Evolutionary conservation across 2,113 vertebrate species (phyloP).

Genomic region (Macrotis lagotis): DNA sequence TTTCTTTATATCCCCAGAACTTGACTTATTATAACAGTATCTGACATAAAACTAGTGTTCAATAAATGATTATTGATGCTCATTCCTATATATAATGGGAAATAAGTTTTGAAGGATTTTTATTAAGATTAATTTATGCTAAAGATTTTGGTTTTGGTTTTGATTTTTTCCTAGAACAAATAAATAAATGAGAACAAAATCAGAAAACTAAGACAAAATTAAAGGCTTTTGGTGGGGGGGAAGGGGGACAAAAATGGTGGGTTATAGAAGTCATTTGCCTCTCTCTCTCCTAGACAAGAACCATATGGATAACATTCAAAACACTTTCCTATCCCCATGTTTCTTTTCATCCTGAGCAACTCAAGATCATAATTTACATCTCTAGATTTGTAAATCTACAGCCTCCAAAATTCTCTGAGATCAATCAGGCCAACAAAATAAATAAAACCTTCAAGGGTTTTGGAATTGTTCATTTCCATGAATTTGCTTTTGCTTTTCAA

Average conservation of each 20-base stretch:
- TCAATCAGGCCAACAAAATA: background rate
- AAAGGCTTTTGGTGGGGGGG: background rate
- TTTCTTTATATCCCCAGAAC: background rate
- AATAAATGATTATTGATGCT: background rate
- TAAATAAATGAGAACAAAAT: background rate
- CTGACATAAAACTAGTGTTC: background rate
- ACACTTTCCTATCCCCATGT: background rate
- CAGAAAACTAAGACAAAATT: constrained; percentile 16
- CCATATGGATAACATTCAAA: background rate
- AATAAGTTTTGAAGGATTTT: background rate
- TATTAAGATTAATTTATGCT: background rate
- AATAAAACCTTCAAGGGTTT: constrained; percentile 7
- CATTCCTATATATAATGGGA: background rate
- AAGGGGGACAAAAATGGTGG: background rate
- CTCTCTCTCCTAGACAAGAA: constrained; percentile 5
- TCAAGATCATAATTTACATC: background rate
- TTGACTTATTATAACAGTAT: background rate
- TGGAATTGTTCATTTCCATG: constrained; percentile 18
- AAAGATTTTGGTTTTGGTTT: background rate
- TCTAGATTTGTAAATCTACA: constrained; percentile 8
- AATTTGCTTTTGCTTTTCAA: background rate
- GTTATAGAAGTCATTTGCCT: background rate
- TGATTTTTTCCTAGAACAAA: background rate
- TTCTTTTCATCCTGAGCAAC: constrained; percentile 29
- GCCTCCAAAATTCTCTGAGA: background rate